These are phyloP conservation scores for Aphrocallistes beatrix DNA, from an alignment of 37 sponge, comb jelly and placozoan genomes.

Conservation along the genomic window DNA sequence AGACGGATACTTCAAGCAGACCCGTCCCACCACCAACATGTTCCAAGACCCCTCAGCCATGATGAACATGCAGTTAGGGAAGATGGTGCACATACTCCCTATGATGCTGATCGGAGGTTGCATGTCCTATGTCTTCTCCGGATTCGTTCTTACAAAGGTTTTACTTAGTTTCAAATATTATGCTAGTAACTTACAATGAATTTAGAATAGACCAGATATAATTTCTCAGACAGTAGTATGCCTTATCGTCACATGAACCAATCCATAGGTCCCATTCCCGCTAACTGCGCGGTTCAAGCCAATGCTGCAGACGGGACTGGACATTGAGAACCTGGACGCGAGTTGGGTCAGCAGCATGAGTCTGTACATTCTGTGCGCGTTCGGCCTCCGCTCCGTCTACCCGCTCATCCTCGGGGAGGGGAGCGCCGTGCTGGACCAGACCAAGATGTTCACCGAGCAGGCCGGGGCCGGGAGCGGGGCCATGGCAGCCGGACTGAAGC, in stretches of 20 bases:
- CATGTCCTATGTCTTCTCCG: conserved; percentile 97
- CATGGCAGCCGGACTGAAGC: conserved; percentile 2
- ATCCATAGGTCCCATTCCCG: conserved; percentile 90
- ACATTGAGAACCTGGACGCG: conserved; percentile 77
- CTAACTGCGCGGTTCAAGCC: conserved; percentile 86
- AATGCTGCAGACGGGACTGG: conserved; percentile 88
- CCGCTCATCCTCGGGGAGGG: conserved; percentile 62
- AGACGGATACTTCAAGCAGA: conserved; percentile 70
- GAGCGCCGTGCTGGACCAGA: neutral
- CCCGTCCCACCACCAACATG: conserved; percentile 30
- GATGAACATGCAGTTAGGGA: conserved; percentile 95
- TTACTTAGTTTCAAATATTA: no score
- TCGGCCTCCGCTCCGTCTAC: conserved; percentile 86
- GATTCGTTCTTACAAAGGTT: conserved; percentile 76
- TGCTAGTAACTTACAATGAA: no score
- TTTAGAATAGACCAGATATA: no score
- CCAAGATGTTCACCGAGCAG: neutral
- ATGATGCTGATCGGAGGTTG: conserved; percentile 97
- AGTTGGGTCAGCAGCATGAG: conserved; percentile 93
- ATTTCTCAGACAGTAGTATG: no score
- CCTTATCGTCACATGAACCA: no score
- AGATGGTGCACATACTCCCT: conserved; percentile 81
- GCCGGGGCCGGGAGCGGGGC: neutral
- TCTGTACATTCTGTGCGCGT: conserved; percentile 92
- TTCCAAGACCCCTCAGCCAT: conserved; percentile 77